phyloP scores from a whole-genome alignment of 1,140 invertebrate genomes.

The Euura lappo region DNA sequence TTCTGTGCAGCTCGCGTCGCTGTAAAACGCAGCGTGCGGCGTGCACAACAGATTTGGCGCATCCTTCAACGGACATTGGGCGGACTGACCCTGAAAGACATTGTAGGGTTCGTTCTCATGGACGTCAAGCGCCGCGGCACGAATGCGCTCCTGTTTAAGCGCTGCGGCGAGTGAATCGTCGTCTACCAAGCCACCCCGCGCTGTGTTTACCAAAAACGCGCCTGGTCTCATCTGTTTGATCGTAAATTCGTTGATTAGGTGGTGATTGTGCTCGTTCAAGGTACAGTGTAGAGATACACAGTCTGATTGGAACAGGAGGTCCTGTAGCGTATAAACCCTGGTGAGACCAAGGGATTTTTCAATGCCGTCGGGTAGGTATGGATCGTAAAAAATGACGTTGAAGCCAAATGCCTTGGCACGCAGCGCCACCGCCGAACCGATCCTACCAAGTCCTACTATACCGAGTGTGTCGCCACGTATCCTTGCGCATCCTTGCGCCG shows the following conservation, averaged over 20 bases:
- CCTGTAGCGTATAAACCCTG: slow-evolving; percentile 93
- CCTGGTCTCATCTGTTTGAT: slow-evolving; percentile 93
- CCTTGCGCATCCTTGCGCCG: slow-evolving; percentile 91
- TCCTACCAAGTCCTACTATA: slow-evolving; percentile 93
- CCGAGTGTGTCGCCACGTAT: slow-evolving; percentile 96
- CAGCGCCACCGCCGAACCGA: slow-evolving; percentile 94
- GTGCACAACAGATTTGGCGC: slow-evolving; percentile 98
- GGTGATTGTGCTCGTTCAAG: slow-evolving; percentile 97
- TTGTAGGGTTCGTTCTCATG: slow-evolving; percentile 99
- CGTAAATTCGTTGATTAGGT: slow-evolving; percentile 96
- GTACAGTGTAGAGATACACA: slow-evolving; percentile 97
- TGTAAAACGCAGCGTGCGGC: slow-evolving; percentile 99
- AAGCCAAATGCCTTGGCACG: slow-evolving; percentile 97
- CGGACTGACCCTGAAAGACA: slow-evolving; percentile 84
- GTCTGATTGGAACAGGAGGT: slow-evolving; percentile 95
- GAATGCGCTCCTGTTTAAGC: slow-evolving; percentile 95
- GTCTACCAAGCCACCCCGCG: slow-evolving; percentile 95
- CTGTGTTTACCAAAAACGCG: slow-evolving; percentile 99
- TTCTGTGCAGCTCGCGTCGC: slow-evolving; percentile 96
- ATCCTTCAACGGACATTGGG: slow-evolving; percentile 83
- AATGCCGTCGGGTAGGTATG: slow-evolving; percentile 94
- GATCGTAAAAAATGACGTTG: slow-evolving; percentile 98
- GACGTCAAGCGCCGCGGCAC: slow-evolving; percentile 97
- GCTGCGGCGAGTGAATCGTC: slow-evolving; percentile 94
- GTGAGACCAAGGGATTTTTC: slow-evolving; percentile 96